Conservation (phyloP, 1,140 invertebrate species). For the Bombyx mandarina region DNA sequence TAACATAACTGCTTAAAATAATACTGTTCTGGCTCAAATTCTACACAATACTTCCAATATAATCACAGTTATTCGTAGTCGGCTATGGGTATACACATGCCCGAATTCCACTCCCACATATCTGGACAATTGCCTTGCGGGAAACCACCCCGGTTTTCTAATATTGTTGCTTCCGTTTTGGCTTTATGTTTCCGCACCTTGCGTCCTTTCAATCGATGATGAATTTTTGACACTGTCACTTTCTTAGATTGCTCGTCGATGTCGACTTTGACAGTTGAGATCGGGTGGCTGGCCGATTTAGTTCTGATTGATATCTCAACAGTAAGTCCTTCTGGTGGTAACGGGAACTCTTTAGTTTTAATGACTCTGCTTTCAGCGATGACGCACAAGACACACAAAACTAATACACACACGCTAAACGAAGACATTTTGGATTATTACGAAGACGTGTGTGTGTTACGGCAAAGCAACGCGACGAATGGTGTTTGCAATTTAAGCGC, state of each 20-base stretch:
- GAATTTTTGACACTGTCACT: background rate
- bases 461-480: no score
- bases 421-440: constrained; percentile 11
- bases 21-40: no score
- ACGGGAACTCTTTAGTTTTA: constrained; percentile 3
- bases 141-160: constrained; percentile 5
- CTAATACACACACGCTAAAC: constrained; percentile 12
- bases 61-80: no score
- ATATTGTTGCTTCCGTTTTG: no score
- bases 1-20: no score
- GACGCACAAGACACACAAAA: constrained; percentile 9
- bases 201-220: no score
- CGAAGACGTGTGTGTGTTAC: no score
- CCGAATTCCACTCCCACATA: no score
- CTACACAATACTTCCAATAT: no score
- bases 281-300: background rate
- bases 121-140: constrained; percentile 10
- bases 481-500: no score
- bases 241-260: constrained; percentile 12
- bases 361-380: constrained; percentile 9
- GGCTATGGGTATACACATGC: no score
- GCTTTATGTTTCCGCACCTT: no score
- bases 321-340: constrained; percentile 13
- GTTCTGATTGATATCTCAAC: constrained; percentile 13
- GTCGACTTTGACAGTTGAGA: constrained; percentile 7